A percentile compares a stretch with the other conserved stretches of the same genome.
These are phyloP conservation scores for Wasmannia auropunctata DNA, from an alignment of 1,140 invertebrate species.

Conservation along the genomic window DNA sequence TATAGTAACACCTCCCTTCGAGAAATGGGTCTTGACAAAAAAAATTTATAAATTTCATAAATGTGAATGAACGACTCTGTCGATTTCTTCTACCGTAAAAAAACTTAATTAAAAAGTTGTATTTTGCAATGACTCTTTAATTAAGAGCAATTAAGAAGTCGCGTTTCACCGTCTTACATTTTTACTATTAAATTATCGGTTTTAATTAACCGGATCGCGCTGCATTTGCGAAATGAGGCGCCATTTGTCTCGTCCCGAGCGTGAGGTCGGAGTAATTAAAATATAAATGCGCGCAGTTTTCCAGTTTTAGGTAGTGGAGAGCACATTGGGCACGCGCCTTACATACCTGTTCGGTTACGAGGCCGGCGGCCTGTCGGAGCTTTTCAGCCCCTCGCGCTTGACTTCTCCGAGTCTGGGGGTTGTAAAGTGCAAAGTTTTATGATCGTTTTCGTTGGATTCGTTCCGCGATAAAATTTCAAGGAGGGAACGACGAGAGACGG, in stretches of 20 bases:
- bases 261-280: conserved; percentile 43
- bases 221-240: conserved; percentile 2
- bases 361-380: too few species aligned
- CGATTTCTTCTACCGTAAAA: background rate
- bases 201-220: conserved; percentile 19
- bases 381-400: conserved; percentile 15
- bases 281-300: conserved; percentile 29
- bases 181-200: conserved; percentile 20
- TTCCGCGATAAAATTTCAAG: conserved; percentile 63
- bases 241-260: conserved; percentile 1
- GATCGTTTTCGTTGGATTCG: conserved; percentile 61
- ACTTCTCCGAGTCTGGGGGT: conserved; percentile 43
- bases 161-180: background rate
- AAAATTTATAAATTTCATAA: background rate
- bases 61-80: background rate
- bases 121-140: background rate
- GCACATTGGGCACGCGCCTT: background rate
- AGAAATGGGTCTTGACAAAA: background rate
- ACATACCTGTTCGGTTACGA: conserved; percentile 35
- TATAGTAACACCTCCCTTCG: background rate
- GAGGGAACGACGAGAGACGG: conserved; percentile 28
- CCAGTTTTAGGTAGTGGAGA: conserved; percentile 2
- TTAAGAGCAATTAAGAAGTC: background rate
- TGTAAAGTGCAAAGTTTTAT: conserved; percentile 62
- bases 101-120: conserved; percentile 27